Percentiles rank a stretch among this genome's conserved stretches.
These are phyloP conservation scores for Spheniscus humboldti DNA, from an alignment of 2,797 vertebrate species.

Conservation along the genomic window DNA sequence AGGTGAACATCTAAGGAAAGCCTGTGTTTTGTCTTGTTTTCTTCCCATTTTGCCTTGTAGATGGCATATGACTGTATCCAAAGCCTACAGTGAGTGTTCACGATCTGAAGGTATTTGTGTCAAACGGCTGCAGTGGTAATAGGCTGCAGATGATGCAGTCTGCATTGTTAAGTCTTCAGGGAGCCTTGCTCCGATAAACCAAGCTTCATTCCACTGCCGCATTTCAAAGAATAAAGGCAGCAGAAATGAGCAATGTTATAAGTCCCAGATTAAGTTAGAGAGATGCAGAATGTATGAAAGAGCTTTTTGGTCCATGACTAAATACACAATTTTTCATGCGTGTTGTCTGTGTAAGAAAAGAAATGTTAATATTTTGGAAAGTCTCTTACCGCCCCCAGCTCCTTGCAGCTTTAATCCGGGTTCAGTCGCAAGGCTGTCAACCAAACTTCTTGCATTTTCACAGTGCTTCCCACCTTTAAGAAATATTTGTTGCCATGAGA, in stretches of 20 bases:
- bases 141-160: slow-evolving; percentile 58
- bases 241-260: not conserved
- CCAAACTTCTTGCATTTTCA: not conserved
- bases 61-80: not conserved
- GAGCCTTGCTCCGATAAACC: slow-evolving; percentile 34
- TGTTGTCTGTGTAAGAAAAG: not conserved
- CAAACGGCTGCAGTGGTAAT: slow-evolving; percentile 56
- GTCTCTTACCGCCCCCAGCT: not conserved
- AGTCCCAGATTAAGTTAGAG: not conserved
- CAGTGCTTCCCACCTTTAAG: not conserved
- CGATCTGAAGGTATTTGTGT: slow-evolving; percentile 55
- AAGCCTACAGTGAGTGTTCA: slow-evolving; percentile 39
- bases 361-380: not conserved
- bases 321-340: not conserved
- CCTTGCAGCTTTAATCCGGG: not conserved
- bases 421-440: not conserved
- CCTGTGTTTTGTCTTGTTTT: not conserved
- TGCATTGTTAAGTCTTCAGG: slow-evolving; percentile 33
- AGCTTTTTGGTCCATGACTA: not conserved
- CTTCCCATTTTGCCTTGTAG: not conserved
- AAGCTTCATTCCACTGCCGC: not conserved
- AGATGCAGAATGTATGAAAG: not conserved
- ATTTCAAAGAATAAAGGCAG: not conserved
- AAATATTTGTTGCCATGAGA: not conserved
- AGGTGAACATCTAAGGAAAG: not conserved